Evolutionary conservation across 2,113 vertebrate species (phyloP), one percentile per base, ranked within the genome.

Genomic region (Dicerorhinus sumatrensis): DNA sequence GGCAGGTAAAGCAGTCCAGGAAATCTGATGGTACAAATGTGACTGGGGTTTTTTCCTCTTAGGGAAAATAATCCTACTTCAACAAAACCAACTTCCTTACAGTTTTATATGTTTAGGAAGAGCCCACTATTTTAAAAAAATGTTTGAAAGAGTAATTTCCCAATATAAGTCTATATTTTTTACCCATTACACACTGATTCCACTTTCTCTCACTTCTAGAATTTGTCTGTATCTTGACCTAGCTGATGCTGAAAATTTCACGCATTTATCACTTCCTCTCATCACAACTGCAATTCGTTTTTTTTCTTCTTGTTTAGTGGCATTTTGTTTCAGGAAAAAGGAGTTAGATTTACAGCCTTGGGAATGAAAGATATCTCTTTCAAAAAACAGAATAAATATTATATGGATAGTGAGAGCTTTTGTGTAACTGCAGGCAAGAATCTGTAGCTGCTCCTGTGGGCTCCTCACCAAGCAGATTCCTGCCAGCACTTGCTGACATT

Each of bases 371-470:
- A 0, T 42, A 25, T 76, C 36, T 86, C n/a, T 91, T 97, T 91
- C 62, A 69, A 91, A 87, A 98, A 96, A 48, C 77, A 76, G 72
- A 93, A 86, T 90, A 94, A 96, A 96, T 95, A 60, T 72, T 92
- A 54, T 36, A 54, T 76, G 48, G 51, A 29, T 46, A 69, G n/a
- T 87, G 58, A 63, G 42, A 77, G 4, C 42, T 20, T 73, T 87
- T 84, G 39, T 88, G 36, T 48, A 77, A 63, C 75, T 91, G 14
- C 1, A 73, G 48, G 29, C 42, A 29, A 63, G 31, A 48, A 63
- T 3, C 36, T 62, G 0, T 67, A 10, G 81, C 51, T 87, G 54
- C 51, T 89, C 63, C 72, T 48, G 33, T 72, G 63, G 13, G 72
- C 76, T 86, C 13, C 46, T 89, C 14, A 31, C 51, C 42, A 12